Base-by-base conservation (phyloP, 1,140 invertebrate genomes). In the Subanguina moxae region DNA sequence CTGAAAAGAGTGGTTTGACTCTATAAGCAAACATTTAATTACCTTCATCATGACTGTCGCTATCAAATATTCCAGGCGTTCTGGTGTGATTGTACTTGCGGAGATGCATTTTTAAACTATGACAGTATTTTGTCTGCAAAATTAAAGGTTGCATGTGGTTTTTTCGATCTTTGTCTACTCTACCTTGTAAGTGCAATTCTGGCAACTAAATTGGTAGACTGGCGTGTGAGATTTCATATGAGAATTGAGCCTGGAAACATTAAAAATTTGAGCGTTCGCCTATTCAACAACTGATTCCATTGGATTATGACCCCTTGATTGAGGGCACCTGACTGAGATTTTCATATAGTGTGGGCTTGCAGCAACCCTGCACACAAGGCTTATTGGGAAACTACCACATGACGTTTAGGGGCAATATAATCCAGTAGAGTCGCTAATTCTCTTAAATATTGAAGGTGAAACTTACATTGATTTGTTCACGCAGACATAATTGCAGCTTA, bases 61-160 rank as follows among this genome's bases (percentile, higher is more conserved):
- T 70, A 21, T 90, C 0, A 90, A 89, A 1, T 91, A 92, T 73
- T 94, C 92, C 19, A 19, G 89, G 86, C 76, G 93, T 90, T 0
- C 92, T 90, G 73, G 89, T 88, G 81, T 97, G 94, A 43, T 86
- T 84, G 78, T 94, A 93, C 81, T 97, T 97, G 1, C 91, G 86
- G 17, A 98, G 83, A 84, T 99, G 96, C 0, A 95, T 86, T 63
- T 98, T 99, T 0, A 99, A 85, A 30, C 91, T 93, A 85, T 99
- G 95, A 76, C 92, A 95, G 82, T 98, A 98, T 83, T 99, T 99
- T 0, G 94, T 96, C 1, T 91, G 92, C 82, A 97, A 99, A n/a
- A 88, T 38, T 38, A 5, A 38, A 3, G 11, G 3, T 11, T 38
- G 3, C 11, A 5, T 11, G 32, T 38, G 32, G 32, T 38, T n/a